Conservation (phyloP, 2,888 invertebrate genomes). For the Arge pagana region DNA sequence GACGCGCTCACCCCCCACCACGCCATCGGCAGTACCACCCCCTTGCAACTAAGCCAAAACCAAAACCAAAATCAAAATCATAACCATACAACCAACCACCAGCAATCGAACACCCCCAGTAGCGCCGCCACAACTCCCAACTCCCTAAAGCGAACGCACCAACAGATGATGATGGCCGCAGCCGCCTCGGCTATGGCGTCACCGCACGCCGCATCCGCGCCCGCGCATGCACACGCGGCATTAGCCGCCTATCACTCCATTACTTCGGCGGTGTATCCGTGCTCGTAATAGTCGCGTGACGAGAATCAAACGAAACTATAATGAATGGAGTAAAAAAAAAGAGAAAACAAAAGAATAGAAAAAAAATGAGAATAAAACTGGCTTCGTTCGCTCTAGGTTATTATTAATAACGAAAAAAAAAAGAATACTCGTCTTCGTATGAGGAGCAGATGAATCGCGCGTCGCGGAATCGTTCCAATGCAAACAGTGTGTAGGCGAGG, state of each 20-base stretch:
- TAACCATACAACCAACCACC: constrained; percentile 28
- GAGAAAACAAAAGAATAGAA: neutral
- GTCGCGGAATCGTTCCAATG: too few species aligned
- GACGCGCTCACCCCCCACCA: constrained; percentile 59
- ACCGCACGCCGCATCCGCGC: constrained; percentile 70
- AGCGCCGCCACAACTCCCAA: constrained; percentile 60
- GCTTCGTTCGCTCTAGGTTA: too few species aligned
- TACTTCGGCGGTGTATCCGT: constrained; percentile 80
- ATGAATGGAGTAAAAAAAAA: neutral
- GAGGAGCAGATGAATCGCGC: too few species aligned
- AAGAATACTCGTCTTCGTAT: too few species aligned
- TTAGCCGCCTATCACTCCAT: constrained; percentile 71
- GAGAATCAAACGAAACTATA: too few species aligned
- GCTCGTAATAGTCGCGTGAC: constrained; percentile 81
- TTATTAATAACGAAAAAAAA: too few species aligned
- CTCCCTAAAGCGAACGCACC: constrained; percentile 59
- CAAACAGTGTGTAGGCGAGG: too few species aligned
- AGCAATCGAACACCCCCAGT: constrained; percentile 55
- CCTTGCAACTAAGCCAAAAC: constrained; percentile 54
- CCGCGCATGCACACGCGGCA: constrained; percentile 65
- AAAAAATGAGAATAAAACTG: too few species aligned
- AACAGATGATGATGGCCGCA: constrained; percentile 59
- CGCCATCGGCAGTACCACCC: constrained; percentile 52
- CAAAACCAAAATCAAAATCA: constrained; percentile 54
- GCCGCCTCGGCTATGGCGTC: constrained; percentile 60